Base-by-base conservation (phyloP, 2,797 vertebrate genomes). In the Siniperca undulata region DNA sequence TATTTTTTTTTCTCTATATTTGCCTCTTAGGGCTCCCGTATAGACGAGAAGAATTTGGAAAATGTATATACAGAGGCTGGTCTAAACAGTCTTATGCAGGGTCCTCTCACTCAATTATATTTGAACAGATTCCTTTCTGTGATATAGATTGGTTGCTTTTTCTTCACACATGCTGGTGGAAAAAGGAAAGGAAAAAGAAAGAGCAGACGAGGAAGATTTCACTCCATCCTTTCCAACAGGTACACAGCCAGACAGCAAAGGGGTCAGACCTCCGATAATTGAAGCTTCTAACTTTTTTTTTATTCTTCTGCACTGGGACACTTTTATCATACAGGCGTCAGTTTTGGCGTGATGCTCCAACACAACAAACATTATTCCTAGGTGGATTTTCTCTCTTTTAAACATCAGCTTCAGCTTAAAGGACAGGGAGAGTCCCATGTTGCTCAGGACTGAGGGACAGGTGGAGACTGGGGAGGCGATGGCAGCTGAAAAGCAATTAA, bases 401-500 rank as follows among this genome's bases (percentile, higher is more conserved):
- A 89, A 86, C 82, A 88, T 77, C 74, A n/a, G 70, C 76, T 69
- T 38, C 3, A 8, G 46, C 24, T 83, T 78, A 87, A 86, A 83
- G 78, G 74, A 85, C 78, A 69, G 48, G 19, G 19, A 50, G 66
- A 74, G 72, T 89, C 90, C 86, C 78, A 10, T 5, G 82, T 22
- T 78, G 73, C 76, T 56, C 2, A 3, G 78, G 76, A 88, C 46
- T 70, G 75, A 76, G 88, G 87, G 87, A 89, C 87, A 89, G 91
- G 88, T 85, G 86, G 86, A 61, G 82, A 67, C 61, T 27, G 53
- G 71, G 85, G 78, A 86, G 80, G 85, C 8, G 16, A 83, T 34
- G 5, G 77, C 81, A 62, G 86, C 73, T 2, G 14, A 89, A 93
- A 95, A 94, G 93, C 94, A 95, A 95, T 95, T 95, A 95, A 95